Base-by-base conservation (phyloP, 2,113 vertebrate genomes). In the Eclectus roratus region DNA sequence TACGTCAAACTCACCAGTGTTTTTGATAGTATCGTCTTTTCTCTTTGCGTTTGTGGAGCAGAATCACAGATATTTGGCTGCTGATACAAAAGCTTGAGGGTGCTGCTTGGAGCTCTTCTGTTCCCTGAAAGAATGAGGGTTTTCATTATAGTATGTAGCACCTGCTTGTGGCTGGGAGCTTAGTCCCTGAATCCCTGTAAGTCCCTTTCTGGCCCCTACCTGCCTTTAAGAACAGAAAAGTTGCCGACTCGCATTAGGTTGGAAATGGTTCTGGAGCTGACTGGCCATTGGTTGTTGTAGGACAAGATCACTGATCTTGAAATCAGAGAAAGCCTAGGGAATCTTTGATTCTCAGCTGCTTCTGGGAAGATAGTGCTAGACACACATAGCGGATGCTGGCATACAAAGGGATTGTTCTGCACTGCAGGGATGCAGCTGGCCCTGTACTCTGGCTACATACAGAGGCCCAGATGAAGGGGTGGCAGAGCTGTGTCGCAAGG, bases 311-410 rank as follows among this genome's bases (percentile, higher is more conserved):
- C 46, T 77, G 18, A n/a, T 71, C 31, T 29, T 55, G 7, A 11
- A n/a, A 58, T 35, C 56, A 58, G 7, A 58, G 55, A 58, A 58
- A 58, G 5, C 16, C 9, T 44, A 18, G 7, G 31, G 17, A 29
- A 31, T 29, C 35, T 29, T 29, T 4, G 8, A 37, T 68, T 80
- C 24, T 15, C 20, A 27, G 10, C 11, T 79, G 70, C 94, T 83
- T 96, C 96, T 91, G 7, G 46, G 15, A 55, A 28, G 33, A 29
- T 85, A 44, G 93, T 97, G 17, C 95, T 94, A 68, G 94, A 97
- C 47, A 90, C 49, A n/a, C 89, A 65, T n/a, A 95, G 65, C 0
- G 39, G 81, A 19, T 97, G 91, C 21, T 50, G 41, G 52, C 82
- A 90, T 6, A 88, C 15, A 33, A 95, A 97, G 14, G 27, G 31